phyloP scores from a whole-genome alignment of 2,888 invertebrate genomes.

The Ectemnius lituratus region DNA sequence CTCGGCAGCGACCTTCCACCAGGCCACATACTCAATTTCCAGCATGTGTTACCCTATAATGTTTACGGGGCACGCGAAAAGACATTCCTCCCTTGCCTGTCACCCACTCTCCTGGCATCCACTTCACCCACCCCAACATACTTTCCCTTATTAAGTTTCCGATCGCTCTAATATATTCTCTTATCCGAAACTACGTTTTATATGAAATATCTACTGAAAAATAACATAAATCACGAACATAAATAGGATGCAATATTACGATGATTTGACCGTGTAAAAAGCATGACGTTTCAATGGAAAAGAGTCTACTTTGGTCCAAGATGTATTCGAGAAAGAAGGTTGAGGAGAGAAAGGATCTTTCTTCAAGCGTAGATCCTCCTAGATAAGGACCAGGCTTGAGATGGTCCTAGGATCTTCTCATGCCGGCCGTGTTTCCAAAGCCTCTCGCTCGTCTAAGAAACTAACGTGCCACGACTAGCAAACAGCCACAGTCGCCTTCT shows the following conservation, averaged over 20 bases:
- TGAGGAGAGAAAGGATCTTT: slow-evolving; percentile 13
- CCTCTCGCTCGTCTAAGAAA: slow-evolving; percentile 69
- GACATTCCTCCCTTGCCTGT: no score
- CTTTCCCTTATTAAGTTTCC: no score
- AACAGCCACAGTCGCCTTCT: slow-evolving; percentile 45
- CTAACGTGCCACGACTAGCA: slow-evolving; percentile 64
- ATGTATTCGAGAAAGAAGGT: neutral
- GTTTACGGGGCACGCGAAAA: slow-evolving; percentile 50
- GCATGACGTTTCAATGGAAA: no score
- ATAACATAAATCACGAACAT: no score
- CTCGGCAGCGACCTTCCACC: slow-evolving; percentile 65
- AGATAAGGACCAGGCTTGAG: slow-evolving; percentile 59
- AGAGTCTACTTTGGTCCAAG: no score
- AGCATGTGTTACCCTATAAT: slow-evolving; percentile 57
- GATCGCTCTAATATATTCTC: no score
- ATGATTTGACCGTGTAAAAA: no score
- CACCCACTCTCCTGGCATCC: no score
- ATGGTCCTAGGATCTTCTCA: slow-evolving; percentile 58
- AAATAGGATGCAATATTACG: no score
- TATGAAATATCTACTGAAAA: no score
- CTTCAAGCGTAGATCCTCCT: slow-evolving; percentile 14
- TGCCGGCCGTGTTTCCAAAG: slow-evolving; percentile 68
- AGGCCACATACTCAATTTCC: slow-evolving; percentile 45
- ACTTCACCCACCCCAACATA: no score
- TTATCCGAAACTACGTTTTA: no score